Conservation (phyloP, 2,797 vertebrate species). For the Stomatorhinus walkeri region DNA sequence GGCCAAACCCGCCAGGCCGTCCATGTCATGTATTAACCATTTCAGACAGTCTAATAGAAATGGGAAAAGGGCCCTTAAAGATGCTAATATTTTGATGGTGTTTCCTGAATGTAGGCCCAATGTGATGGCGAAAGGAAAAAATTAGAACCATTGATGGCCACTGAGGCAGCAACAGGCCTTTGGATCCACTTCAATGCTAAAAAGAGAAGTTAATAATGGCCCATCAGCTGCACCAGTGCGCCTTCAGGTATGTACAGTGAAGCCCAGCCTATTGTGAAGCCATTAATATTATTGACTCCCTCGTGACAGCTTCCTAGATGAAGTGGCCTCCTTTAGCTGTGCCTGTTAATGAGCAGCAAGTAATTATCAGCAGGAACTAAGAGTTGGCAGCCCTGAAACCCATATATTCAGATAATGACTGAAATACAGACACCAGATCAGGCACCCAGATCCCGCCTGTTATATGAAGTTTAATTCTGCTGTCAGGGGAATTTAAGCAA, state of each 20-base stretch:
- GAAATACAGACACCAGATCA: neutral
- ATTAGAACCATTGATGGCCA: neutral
- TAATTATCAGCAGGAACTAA: constrained; percentile 32
- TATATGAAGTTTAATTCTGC: neutral
- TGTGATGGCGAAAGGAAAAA: neutral
- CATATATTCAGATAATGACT: neutral
- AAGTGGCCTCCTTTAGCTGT: constrained; percentile 25
- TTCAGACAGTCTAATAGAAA: neutral
- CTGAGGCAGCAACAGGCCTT: neutral
- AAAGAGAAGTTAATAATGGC: neutral
- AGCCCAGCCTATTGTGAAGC: constrained; percentile 26
- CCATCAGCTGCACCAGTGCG: neutral
- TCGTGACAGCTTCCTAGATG: constrained; percentile 27
- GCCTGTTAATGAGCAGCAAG: constrained; percentile 32
- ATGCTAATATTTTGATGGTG: neutral
- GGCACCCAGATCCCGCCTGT: neutral
- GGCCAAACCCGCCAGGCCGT: neutral
- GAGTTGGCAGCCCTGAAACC: neutral
- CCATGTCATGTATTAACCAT: neutral
- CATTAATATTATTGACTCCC: constrained; percentile 38
- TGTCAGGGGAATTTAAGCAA: neutral
- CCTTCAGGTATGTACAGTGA: constrained; percentile 8
- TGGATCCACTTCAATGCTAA: neutral
- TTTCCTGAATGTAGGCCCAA: neutral
- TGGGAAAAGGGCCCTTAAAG: neutral